phyloP scores from a whole-genome alignment of 2,888 invertebrate genomes.

The Diarsia dahlii region DNA sequence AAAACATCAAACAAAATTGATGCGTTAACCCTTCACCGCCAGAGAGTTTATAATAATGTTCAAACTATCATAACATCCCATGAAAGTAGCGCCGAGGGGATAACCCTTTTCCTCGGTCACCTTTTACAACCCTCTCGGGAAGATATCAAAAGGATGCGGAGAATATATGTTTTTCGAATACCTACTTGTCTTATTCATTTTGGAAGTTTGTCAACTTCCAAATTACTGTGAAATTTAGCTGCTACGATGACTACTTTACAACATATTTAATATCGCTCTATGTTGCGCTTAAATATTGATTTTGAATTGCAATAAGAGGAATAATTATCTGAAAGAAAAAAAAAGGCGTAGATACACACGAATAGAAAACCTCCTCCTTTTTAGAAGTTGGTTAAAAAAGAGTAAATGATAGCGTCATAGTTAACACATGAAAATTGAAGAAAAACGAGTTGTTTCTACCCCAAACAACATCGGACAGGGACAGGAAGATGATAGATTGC shows the following conservation, averaged over 20 bases:
- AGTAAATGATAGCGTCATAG: no score
- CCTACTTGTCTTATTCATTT: not conserved
- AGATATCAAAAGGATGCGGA: not conserved
- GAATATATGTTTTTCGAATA: not conserved
- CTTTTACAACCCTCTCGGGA: conserved; percentile 26
- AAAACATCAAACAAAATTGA: conserved; percentile 26
- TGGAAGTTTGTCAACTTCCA: not conserved
- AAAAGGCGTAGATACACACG: no score
- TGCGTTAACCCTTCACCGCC: conserved; percentile 22
- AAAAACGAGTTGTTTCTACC: no score
- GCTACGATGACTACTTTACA: not conserved
- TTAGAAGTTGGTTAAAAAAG: no score
- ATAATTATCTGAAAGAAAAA: no score
- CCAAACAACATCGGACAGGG: no score
- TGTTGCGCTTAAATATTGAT: no score
- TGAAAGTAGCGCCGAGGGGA: conserved; percentile 24
- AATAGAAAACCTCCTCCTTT: no score
- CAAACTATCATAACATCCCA: conserved; percentile 42
- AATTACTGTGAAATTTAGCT: not conserved
- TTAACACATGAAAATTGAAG: no score
- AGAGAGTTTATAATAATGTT: conserved; percentile 47
- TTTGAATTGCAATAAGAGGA: not conserved
- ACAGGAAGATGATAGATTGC: no score
- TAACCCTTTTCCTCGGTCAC: conserved; percentile 51
- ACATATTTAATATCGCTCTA: not conserved